Evolutionary conservation across 1,140 invertebrate species (phyloP).

Genomic region (Thaumetopoea pityocampa): DNA sequence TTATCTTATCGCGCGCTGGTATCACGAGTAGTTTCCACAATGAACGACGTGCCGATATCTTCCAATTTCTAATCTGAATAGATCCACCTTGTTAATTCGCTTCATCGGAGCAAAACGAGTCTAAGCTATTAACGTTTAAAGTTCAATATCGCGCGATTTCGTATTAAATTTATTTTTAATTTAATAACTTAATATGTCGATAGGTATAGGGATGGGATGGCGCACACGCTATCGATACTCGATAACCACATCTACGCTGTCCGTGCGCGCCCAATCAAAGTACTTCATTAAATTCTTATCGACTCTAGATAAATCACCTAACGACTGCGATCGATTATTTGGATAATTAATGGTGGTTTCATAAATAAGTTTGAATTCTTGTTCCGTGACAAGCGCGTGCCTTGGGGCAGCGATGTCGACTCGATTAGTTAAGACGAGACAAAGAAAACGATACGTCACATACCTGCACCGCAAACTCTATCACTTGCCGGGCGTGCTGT

Average conservation of each 20-base stretch:
- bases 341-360: constrained; percentile 67
- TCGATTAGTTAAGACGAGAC: too few relatives aligned
- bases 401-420: constrained; percentile 14
- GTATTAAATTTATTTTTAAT: constrained; percentile 65
- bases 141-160: constrained; percentile 30
- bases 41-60: constrained; percentile 71
- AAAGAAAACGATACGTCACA: too few relatives aligned
- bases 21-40: constrained; percentile 71
- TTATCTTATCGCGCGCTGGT: constrained; percentile 70
- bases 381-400: constrained; percentile 25
- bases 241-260: constrained; percentile 53
- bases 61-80: constrained; percentile 72
- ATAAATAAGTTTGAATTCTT: constrained; percentile 62
- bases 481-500: too few relatives aligned
- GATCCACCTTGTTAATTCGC: constrained; percentile 67
- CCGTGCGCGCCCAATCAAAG: constrained; percentile 68
- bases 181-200: constrained; percentile 71
- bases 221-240: constrained; percentile 53
- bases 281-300: constrained; percentile 76
- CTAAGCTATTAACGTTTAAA: constrained; percentile 26
- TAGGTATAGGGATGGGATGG: constrained; percentile 65
- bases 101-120: constrained; percentile 23
- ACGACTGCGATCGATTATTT: constrained; percentile 72
- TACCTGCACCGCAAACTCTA: too few relatives aligned
- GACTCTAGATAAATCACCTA: constrained; percentile 70